These are phyloP conservation scores for Anser brachyrhynchus DNA, from an alignment of 2,113 vertebrate species.

Conservation along the genomic window DNA sequence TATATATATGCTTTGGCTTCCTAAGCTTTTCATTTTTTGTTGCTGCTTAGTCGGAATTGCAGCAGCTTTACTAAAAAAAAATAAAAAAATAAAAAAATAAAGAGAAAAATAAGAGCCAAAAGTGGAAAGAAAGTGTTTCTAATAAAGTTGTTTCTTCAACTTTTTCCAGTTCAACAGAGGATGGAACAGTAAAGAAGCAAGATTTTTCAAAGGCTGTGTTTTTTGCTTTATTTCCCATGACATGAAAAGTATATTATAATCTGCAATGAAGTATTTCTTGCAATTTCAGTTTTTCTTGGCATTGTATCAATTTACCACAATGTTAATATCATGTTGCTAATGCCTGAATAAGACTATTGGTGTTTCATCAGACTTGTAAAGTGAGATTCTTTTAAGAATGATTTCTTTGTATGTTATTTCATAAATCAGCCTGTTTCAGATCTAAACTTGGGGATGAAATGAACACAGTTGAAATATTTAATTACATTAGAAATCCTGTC, in stretches of 20 bases:
- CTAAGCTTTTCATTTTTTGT: background rate
- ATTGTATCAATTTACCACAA: background rate
- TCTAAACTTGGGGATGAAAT: background rate
- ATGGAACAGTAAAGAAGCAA: background rate
- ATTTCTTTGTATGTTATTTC: background rate
- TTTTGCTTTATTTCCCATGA: background rate
- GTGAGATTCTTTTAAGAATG: background rate
- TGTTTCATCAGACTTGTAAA: background rate
- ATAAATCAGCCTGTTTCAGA: background rate
- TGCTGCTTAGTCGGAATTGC: background rate
- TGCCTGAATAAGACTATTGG: background rate
- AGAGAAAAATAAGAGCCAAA: background rate
- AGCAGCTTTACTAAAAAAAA: background rate
- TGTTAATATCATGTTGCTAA: background rate
- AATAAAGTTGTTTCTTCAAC: background rate
- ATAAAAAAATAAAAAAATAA: background rate
- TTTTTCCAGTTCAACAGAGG: background rate
- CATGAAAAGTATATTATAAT: background rate
- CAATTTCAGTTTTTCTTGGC: background rate
- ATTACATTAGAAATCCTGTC: background rate
- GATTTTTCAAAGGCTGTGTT: background rate
- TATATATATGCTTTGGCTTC: conserved; percentile 12
- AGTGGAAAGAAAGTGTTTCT: background rate
- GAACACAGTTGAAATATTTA: background rate
- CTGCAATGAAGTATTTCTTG: background rate